These are phyloP conservation scores for Coluber constrictor DNA, from an alignment of 2,797 vertebrate species.

Conservation along the genomic window DNA sequence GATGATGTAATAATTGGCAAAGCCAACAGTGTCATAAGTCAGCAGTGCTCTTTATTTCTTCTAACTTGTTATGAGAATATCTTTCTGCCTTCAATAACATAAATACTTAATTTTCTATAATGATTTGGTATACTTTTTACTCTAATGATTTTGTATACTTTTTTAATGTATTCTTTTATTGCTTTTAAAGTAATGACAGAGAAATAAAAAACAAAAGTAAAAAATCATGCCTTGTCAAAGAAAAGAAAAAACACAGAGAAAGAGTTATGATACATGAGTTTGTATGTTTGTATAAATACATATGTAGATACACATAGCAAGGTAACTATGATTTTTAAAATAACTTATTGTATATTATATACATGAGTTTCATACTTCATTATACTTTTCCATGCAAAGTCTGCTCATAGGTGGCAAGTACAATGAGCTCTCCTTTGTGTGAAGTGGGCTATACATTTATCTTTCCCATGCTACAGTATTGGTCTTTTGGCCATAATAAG, in stretches of 20 bases:
- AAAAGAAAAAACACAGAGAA: neutral
- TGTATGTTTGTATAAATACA: neutral
- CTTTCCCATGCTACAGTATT: neutral
- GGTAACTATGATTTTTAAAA: neutral
- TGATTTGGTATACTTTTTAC: neutral
- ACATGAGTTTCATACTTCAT: neutral
- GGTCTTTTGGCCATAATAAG: neutral
- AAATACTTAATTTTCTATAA: neutral
- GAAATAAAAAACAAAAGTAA: neutral
- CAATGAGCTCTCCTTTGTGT: no score
- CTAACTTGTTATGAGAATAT: neutral
- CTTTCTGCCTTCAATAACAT: neutral
- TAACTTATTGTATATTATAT: neutral
- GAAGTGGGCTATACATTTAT: no score
- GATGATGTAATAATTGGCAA: neutral
- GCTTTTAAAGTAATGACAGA: neutral
- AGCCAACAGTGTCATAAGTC: accelerated
- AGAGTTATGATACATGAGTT: neutral
- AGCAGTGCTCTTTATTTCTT: neutral
- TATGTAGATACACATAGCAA: neutral
- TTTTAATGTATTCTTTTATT: neutral
- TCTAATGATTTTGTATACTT: neutral
- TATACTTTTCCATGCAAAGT: neutral
- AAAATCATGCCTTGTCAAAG: neutral
- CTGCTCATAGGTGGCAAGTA: neutral